Conservation (phyloP, 1,140 invertebrate species). For the Dendroctonus valens region DNA sequence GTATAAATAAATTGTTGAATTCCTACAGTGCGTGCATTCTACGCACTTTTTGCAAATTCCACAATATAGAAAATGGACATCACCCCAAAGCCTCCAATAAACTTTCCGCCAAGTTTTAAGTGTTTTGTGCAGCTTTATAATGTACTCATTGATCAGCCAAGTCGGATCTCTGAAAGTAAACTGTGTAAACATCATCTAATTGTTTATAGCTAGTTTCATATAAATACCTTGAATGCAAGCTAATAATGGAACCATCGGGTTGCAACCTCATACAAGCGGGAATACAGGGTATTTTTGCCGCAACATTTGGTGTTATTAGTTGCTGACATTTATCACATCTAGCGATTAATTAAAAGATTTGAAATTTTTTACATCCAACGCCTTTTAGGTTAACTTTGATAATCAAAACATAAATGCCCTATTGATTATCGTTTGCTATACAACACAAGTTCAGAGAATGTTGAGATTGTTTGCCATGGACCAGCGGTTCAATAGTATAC, state of each 20-base stretch:
- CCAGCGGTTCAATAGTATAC: no score
- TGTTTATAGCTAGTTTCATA: background rate
- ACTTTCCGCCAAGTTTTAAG: slow-evolving; percentile 85
- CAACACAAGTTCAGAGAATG: no score
- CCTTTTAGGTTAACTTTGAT: no score
- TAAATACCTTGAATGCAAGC: slow-evolving; percentile 62
- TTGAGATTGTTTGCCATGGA: no score
- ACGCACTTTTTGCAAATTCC: slow-evolving; percentile 62
- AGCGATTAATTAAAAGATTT: background rate
- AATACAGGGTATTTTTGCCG: slow-evolving; percentile 65
- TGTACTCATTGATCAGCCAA: slow-evolving; percentile 83
- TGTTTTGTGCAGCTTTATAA: slow-evolving; percentile 71
- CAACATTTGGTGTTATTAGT: slow-evolving; percentile 60
- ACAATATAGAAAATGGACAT: slow-evolving; percentile 79
- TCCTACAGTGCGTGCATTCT: background rate
- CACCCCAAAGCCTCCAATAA: slow-evolving; percentile 91
- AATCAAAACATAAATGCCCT: no score
- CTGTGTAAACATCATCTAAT: slow-evolving; percentile 3
- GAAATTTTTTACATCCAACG: no score
- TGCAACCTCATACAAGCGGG: slow-evolving; percentile 69
- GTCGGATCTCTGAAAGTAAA: slow-evolving; percentile 61
- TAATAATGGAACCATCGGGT: slow-evolving; percentile 65
- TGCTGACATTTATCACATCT: slow-evolving; percentile 54
- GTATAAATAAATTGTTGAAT: background rate
- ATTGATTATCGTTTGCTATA: no score